These are phyloP conservation scores for Pithys albifrons DNA, from an alignment of 2,113 vertebrate genomes.

Conservation along the genomic window DNA sequence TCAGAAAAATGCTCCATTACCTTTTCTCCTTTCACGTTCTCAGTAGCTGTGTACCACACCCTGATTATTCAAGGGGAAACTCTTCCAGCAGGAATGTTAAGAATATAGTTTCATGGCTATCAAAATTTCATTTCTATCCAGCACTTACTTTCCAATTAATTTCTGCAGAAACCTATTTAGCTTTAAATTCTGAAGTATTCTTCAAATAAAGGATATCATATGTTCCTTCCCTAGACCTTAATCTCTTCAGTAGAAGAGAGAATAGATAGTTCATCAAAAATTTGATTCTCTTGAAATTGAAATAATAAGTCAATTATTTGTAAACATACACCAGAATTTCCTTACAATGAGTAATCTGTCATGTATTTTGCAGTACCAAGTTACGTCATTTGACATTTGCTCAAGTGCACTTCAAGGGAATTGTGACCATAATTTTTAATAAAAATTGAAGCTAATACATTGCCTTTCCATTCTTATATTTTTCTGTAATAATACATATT, in stretches of 20 bases:
- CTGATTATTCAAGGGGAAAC: not conserved
- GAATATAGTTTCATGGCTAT: not conserved
- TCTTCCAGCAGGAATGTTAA: not conserved
- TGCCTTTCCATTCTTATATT: not conserved
- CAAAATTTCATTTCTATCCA: not conserved
- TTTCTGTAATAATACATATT: not conserved
- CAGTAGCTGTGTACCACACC: fast-evolving
- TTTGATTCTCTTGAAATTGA: not conserved
- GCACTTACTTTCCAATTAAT: not conserved
- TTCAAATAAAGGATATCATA: fast-evolving
- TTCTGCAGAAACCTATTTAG: not conserved
- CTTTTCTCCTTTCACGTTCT: not conserved
- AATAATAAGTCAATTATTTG: not conserved
- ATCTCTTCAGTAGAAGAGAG: not conserved
- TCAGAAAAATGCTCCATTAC: not conserved
- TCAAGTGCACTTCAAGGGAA: not conserved
- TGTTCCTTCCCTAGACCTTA: not conserved
- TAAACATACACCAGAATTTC: not conserved
- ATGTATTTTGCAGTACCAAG: not conserved
- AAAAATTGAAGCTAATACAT: not conserved
- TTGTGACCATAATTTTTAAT: not conserved
- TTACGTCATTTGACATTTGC: not conserved
- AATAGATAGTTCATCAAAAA: not conserved
- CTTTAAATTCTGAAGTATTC: not conserved
- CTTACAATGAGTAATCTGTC: not conserved